phyloP scores from a whole-genome alignment of 2,797 vertebrate species.

The Gouania willdenowi region DNA sequence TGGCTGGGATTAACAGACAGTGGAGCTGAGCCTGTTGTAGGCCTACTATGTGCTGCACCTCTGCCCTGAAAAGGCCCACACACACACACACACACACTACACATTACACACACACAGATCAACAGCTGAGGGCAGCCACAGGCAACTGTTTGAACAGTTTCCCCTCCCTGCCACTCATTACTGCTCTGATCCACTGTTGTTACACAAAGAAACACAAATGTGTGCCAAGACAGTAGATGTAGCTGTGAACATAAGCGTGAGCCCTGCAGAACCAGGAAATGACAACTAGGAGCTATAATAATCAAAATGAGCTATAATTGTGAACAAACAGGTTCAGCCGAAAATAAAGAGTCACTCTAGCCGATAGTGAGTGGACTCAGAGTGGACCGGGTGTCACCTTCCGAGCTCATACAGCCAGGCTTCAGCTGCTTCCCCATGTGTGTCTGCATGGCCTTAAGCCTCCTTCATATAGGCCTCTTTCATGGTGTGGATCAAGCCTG shows the following conservation, averaged over 20 bases:
- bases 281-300: no score
- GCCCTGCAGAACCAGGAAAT: no score
- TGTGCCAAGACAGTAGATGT: conserved; percentile 1
- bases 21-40: conserved; percentile 19
- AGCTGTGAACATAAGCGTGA: conserved; percentile 28
- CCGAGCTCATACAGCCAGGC: conserved; percentile 13
- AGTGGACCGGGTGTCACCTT: conserved; percentile 31
- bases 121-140: conserved; percentile 56
- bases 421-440: conserved; percentile 43
- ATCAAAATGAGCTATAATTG: no score
- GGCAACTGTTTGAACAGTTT: conserved; percentile 34
- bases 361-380: no score
- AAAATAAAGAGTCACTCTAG: no score
- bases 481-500: conserved; percentile 14
- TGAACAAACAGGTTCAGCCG: no score
- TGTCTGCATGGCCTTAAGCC: conserved; percentile 21
- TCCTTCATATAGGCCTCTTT: conserved; percentile 7
- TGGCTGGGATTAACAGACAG: conserved; percentile 56
- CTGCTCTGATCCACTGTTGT: background rate
- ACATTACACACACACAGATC: conserved; percentile 41
- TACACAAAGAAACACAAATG: background rate
- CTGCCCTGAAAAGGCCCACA: conserved; percentile 35
- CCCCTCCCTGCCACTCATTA: conserved; percentile 3
- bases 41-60: conserved; percentile 32
- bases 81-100: conserved; percentile 28